Conservation (phyloP, 2,113 vertebrate genomes). For the Ibidorhyncha struthersii region DNA sequence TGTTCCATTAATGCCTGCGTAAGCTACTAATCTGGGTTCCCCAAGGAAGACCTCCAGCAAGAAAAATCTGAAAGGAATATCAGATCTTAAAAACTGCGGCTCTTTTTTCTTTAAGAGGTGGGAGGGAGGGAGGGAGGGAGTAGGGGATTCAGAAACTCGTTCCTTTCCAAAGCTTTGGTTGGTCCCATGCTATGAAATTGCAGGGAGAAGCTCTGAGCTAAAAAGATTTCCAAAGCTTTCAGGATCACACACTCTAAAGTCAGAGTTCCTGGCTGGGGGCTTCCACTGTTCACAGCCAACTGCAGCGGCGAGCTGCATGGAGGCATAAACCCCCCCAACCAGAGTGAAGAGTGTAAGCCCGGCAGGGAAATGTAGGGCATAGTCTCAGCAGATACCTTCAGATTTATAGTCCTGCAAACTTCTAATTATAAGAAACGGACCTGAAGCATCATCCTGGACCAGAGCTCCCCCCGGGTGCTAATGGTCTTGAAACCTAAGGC, state of each 20-base stretch:
- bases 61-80: constrained; percentile 9
- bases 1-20: constrained; percentile 4
- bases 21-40: not conserved
- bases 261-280: not conserved
- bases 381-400: not conserved
- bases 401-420: not conserved
- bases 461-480: not conserved
- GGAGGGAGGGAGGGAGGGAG: not conserved
- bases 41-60: constrained; percentile 42
- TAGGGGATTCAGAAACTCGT: not conserved
- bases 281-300: not conserved
- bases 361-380: not conserved
- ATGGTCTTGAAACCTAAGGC: not conserved
- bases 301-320: not conserved
- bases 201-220: too few species aligned
- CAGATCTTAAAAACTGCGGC: not conserved
- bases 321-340: not conserved
- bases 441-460: not conserved
- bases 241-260: not conserved
- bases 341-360: not conserved
- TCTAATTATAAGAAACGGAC: not conserved
- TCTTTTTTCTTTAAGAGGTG: not conserved
- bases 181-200: too few species aligned
- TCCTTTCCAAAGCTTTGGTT: not conserved
- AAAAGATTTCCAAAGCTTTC: too few species aligned